phyloP scores from a whole-genome alignment of 2,888 invertebrate genomes.

The Heterodera filipjevi region DNA sequence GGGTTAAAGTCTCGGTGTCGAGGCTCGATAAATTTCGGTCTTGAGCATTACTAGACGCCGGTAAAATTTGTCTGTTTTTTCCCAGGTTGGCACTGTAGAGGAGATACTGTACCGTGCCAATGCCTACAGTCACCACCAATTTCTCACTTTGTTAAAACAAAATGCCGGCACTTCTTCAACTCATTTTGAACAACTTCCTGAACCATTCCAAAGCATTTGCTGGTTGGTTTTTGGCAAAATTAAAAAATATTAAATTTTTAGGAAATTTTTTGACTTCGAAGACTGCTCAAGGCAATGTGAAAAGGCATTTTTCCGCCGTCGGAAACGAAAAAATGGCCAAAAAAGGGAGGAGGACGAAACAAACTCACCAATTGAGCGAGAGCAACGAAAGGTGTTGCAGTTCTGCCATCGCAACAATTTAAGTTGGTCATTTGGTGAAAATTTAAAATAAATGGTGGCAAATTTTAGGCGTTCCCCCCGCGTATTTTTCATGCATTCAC shows the following conservation, averaged over 20 bases:
- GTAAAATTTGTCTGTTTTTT: background rate
- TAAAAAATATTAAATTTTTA: background rate
- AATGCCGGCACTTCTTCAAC: background rate
- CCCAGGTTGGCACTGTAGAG: background rate
- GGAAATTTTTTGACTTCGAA: conserved; percentile 33
- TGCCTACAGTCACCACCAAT: background rate
- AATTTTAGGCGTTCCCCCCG: background rate
- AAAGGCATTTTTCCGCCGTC: background rate
- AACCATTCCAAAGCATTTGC: background rate
- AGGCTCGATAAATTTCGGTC: background rate
- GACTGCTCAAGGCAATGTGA: conserved; percentile 29
- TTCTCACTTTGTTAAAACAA: background rate
- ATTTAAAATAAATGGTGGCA: background rate
- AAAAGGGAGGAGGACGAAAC: background rate
- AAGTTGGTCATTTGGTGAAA: background rate
- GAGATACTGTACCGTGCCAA: background rate
- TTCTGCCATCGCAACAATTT: conserved; percentile 17
- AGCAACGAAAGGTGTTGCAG: conserved; percentile 16
- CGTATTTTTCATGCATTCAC: conserved; percentile 43
- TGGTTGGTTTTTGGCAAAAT: background rate
- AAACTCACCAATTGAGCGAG: background rate
- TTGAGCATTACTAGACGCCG: no score
- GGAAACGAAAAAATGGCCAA: background rate
- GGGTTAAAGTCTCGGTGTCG: background rate
- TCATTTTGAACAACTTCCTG: background rate